Base-by-base conservation (phyloP, 53 echinoderm and acorn worm genomes). In the Paracentrotus lividus region DNA sequence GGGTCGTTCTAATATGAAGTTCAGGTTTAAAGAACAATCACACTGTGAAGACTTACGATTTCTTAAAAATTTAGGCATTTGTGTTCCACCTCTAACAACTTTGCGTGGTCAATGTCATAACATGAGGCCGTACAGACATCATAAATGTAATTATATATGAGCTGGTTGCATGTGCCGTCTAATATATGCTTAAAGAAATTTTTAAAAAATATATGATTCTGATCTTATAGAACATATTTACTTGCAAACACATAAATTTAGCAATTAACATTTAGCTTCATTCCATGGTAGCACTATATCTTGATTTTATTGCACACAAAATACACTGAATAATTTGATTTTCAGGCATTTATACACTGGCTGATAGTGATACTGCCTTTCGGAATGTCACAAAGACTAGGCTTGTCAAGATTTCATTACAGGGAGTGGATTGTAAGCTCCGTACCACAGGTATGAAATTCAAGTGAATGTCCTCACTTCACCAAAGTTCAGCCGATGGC, bases 391-490 rank as follows among this genome's bases (percentile, higher is more conserved):
- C 36, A 36, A 36, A 72, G 20, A 38, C 69, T 18, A n/a, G n/a
- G n/a, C n/a, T n/a, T n/a, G 4, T 36, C 18, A 38, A 36, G 38
- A 16, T 38, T 69, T 14, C 69, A 16, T 72, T 15, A 69, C 72
- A 69, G 31, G 72, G 67, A 38, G 40, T 38, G 72, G 40, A 72
- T 72, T 72, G 72, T 72, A 72, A 16, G 40, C 72, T 72, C 15
- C 72, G 40, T 5, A 64, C 31, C 64, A 64, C 64, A 57, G 16
- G 21, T 12, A 51, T 51, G 31, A 10, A 64, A 12, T 29, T 15
- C 81, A 56, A 86, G 86, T 86, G 54, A 86, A 86, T 31, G 86
- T 56, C 86, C 86, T 86, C 86, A 13, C 36, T 85, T 3, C 21
- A 8, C 86, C 20, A 20, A 8, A 56, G 86, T 86, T 86, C 86